Base-by-base conservation (phyloP, 2,113 vertebrate species). In the Daphoenositta chrysoptera region DNA sequence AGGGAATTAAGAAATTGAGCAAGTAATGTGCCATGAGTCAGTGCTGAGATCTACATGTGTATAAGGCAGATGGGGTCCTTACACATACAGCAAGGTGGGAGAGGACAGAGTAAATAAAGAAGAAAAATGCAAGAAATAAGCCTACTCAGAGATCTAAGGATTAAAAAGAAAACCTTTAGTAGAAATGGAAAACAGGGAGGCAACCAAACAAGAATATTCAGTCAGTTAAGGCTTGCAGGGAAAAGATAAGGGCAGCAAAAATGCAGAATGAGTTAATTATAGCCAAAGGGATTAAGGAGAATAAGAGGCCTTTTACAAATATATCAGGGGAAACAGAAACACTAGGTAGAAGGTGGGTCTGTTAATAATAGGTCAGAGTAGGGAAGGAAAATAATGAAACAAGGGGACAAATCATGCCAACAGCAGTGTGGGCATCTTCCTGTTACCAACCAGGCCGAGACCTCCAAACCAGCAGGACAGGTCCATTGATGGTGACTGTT, bases 241-340 rank as follows among this genome's bases (percentile, higher is more conserved):
- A 91, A 89, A 95, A 97, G 97, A 97, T 97, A 97, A 97, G 97
- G 97, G 83, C 91, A 96, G 95, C 85, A 95, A 97, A 97, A 97
- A 96, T 96, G 96, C 95, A 96, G 96, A 95, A 96, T 90, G 91
- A 96, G 97, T 95, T 97, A 97, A 97, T 97, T 97, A 97, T 96
- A 97, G 95, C 96, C 93, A 96, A 97, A 96, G 94, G 94, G 95
- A 97, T 97, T 95, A 96, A 94, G 95, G 89, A 87, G 79, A 97
- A 94, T 93, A 96, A 97, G 94, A 95, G 72, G 90, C 90, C 95
- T 97, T 97, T 96, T 91, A 92, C 92, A 96, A 96, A 96, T 96
- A 96, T 93, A 96, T 97, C 95, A 96, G 88, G 81, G 86, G 93
- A 97, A 97, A 96, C 92, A 92, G 95, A 96, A 97, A 72, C 93